Percentiles rank a stretch among this genome's conserved stretches.
Conservation (phyloP, 2,888 invertebrate genomes). For the Sinelater perroti region DNA sequence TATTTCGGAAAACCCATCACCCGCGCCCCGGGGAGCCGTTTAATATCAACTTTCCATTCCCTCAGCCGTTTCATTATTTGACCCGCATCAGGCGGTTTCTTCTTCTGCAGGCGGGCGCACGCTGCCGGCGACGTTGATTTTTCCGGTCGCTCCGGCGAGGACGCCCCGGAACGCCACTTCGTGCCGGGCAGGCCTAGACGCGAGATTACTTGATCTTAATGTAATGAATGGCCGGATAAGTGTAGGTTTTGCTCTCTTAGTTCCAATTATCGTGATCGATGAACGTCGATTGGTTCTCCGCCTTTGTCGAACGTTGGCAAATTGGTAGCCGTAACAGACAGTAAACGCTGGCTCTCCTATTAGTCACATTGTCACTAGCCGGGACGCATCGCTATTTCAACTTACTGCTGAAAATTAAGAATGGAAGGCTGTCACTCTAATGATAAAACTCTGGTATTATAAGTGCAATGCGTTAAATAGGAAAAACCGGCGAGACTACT, state of each 20-base stretch:
- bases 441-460: no score
- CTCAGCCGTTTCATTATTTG: conserved; percentile 9
- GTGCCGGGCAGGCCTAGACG: not conserved
- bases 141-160: no score
- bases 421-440: no score
- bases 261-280: conserved; percentile 32
- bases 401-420: no score
- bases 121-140: no score
- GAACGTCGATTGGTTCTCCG: conserved; percentile 26
- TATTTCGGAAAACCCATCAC: not conserved
- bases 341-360: not conserved
- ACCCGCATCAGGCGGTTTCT: conserved; percentile 9
- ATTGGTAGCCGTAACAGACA: conserved; percentile 22
- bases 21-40: conserved; percentile 2
- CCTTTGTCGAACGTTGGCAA: conserved; percentile 27
- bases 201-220: conserved; percentile 6
- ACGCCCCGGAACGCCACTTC: not conserved
- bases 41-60: conserved; percentile 10
- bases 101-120: no score
- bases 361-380: conserved; percentile 8
- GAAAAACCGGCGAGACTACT: no score
- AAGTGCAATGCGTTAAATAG: no score
- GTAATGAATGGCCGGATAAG: conserved; percentile 29
- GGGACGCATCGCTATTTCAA: no score
- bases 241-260: conserved; percentile 27